Percentiles rank a stretch among this genome's conserved stretches.
Conservation (phyloP, 37 sponge, comb jelly and placozoan species). For the Spongilla lacustris region DNA sequence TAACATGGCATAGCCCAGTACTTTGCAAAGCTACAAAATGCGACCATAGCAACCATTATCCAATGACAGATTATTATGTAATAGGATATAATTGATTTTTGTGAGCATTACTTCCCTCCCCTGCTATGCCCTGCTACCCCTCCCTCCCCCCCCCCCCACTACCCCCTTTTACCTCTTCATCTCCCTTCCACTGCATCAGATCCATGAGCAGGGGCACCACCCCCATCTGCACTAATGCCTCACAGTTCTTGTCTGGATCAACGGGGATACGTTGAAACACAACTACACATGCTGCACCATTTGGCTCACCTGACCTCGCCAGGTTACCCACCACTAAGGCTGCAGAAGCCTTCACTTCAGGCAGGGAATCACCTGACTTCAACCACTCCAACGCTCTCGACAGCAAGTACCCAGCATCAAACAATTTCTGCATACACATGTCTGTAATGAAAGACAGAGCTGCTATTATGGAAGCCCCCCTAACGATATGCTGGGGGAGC, state of each 20-base stretch:
- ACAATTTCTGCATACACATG: constrained; percentile 38
- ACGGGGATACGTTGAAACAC: not conserved
- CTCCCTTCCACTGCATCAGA: constrained; percentile 20
- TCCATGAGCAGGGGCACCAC: constrained; percentile 41
- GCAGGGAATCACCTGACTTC: not conserved
- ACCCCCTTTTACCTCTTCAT: constrained; percentile 53
- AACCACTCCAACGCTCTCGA: constrained; percentile 41
- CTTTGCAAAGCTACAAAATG: too few species aligned
- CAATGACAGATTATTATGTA: too few species aligned
- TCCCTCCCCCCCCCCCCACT: too few species aligned
- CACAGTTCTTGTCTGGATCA: constrained; percentile 57
- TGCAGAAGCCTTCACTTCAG: constrained; percentile 35
- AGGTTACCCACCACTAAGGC: constrained; percentile 69
- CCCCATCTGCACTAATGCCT: constrained; percentile 14
- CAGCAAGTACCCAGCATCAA: constrained; percentile 22
- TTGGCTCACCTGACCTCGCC: constrained; percentile 58
- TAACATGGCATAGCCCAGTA: too few species aligned
- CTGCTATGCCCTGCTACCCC: too few species aligned
- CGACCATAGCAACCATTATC: too few species aligned
- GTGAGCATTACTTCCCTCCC: too few species aligned
- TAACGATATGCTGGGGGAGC: too few species aligned
- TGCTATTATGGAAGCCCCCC: too few species aligned
- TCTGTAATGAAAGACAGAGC: too few species aligned
- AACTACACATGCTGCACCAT: constrained; percentile 3
- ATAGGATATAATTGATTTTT: too few species aligned